Evolutionary conservation across 2,888 invertebrate genomes (phyloP).

Genomic region (Acronicta psi): DNA sequence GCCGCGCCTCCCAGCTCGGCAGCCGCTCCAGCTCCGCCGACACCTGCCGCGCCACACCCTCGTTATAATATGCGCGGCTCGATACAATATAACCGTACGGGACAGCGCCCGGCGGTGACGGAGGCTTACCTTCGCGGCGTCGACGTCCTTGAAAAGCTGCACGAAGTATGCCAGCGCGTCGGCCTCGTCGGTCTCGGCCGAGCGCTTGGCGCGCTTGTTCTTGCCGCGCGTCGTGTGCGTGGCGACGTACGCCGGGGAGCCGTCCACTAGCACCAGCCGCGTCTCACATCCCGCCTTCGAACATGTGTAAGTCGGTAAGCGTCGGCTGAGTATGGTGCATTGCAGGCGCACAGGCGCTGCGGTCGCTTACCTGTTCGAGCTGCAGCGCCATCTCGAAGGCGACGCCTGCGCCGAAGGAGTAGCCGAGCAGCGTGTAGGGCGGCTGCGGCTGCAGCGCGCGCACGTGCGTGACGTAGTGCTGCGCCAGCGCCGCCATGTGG

Average conservation of each 20-base stretch:
- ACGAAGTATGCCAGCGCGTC: constrained; percentile 95
- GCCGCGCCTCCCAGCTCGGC: constrained; percentile 89
- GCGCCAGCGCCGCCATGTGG: constrained; percentile 92
- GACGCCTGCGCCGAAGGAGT: constrained; percentile 98
- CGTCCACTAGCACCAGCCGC: constrained; percentile 95
- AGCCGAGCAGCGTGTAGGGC: constrained; percentile 97
- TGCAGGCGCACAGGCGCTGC: background rate
- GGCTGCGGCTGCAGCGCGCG: constrained; percentile 93
- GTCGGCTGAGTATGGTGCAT: background rate
- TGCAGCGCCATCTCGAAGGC: constrained; percentile 98
- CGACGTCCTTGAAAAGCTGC: constrained; percentile 93
- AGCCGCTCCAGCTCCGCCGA: constrained; percentile 89
- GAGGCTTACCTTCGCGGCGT: constrained; percentile 88
- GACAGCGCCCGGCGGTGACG: too few relatives aligned
- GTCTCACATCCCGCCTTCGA: constrained; percentile 84
- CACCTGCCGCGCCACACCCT: constrained; percentile 72
- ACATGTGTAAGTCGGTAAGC: background rate
- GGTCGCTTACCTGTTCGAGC: constrained; percentile 89
- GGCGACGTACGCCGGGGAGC: constrained; percentile 95
- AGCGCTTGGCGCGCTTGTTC: constrained; percentile 88
- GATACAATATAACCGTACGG: background rate
- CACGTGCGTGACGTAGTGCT: constrained; percentile 92
- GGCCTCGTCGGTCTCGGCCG: constrained; percentile 90
- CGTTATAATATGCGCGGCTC: background rate
- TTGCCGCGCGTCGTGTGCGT: constrained; percentile 92